A percentile compares a stretch with the other conserved stretches of the same genome.
Conservation (phyloP, 1,140 invertebrate species). For the Drosophila varians region DNA sequence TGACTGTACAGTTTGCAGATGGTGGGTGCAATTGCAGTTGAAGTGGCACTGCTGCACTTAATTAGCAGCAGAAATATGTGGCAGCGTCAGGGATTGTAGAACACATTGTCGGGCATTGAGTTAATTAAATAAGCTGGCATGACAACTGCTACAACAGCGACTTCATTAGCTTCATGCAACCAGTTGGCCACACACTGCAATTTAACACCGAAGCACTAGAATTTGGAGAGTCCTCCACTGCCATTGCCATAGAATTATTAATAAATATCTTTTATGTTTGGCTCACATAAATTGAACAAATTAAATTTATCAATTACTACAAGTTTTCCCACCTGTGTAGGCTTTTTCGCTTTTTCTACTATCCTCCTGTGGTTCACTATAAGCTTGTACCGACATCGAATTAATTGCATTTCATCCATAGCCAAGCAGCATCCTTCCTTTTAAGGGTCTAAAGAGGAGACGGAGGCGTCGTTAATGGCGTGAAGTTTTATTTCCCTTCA, state of each 20-base stretch:
- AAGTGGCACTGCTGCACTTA: constrained; percentile 54
- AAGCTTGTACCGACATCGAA: constrained; percentile 70
- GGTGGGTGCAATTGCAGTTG: constrained; percentile 17
- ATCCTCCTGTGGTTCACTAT: constrained; percentile 35
- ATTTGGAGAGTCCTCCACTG: too few species aligned
- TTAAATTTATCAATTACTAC: background rate
- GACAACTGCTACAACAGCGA: constrained; percentile 50
- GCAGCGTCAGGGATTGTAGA: constrained; percentile 1
- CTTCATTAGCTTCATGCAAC: constrained; percentile 36
- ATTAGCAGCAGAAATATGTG: constrained; percentile 69
- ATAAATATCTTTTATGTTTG: too few species aligned
- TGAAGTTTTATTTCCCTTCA: constrained; percentile 77
- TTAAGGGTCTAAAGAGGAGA: background rate
- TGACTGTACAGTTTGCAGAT: constrained; percentile 38
- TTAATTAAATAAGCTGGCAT: constrained; percentile 75
- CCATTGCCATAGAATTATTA: too few species aligned
- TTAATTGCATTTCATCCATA: constrained; percentile 81
- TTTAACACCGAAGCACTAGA: background rate
- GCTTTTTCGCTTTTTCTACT: background rate
- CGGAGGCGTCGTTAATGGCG: constrained; percentile 46
- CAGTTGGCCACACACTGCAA: background rate
- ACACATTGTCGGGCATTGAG: constrained; percentile 46
- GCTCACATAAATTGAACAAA: background rate
- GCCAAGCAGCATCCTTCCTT: constrained; percentile 55
- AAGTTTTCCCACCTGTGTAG: background rate